phyloP scores from a whole-genome alignment of 2,888 invertebrate genomes.

The Nezara viridula region DNA sequence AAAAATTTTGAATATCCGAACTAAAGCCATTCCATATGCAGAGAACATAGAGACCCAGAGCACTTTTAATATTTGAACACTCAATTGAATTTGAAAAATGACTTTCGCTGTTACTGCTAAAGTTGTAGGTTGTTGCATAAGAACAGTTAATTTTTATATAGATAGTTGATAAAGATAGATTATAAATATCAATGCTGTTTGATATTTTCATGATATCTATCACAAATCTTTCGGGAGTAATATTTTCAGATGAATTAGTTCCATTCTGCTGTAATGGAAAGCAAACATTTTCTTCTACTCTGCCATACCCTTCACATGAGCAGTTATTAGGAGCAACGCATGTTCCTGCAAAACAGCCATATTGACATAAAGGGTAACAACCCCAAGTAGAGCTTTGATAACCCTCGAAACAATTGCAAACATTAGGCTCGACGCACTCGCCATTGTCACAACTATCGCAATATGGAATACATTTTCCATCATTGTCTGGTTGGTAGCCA shows the following conservation, averaged over 20 bases:
- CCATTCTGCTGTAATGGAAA: constrained; percentile 43
- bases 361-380: constrained; percentile 59
- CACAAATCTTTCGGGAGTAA: neutral
- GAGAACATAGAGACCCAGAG: neutral
- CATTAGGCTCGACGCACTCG: constrained; percentile 27
- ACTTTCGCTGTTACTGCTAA: neutral
- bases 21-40: constrained; percentile 24
- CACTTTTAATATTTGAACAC: constrained; percentile 13
- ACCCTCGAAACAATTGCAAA: constrained; percentile 52
- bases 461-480: constrained; percentile 59
- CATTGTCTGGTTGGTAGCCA: constrained; percentile 41
- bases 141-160: constrained; percentile 35
- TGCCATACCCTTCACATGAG: constrained; percentile 57
- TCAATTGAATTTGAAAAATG: neutral
- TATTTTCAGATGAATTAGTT: neutral
- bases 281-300: constrained; percentile 53
- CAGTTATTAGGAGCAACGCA: constrained; percentile 62
- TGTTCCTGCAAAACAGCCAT: constrained; percentile 57
- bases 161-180: neutral
- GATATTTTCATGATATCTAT: neutral
- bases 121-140: neutral
- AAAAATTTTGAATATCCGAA: neutral
- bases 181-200: too few relatives aligned
- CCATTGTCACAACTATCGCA: constrained; percentile 58
- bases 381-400: constrained; percentile 26